Conservation (phyloP, 2,113 vertebrate species). For the Rissa tridactyla region DNA sequence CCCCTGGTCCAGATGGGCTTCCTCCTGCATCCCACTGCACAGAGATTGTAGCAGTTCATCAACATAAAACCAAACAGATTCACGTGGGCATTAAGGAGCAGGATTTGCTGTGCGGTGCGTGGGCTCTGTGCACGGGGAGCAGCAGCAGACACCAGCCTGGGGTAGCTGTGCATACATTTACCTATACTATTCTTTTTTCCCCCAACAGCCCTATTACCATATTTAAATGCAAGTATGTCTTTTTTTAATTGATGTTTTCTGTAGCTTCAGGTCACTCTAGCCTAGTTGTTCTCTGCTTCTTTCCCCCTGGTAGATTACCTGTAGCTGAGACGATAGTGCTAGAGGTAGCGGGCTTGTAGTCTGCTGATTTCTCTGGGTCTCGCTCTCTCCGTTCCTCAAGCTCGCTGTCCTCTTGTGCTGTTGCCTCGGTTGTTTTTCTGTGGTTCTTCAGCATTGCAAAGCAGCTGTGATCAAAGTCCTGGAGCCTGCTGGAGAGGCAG, state of each 20-base stretch:
- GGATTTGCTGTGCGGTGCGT: background rate
- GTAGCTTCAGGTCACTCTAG: slow-evolving; percentile 72
- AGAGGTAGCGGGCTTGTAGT: slow-evolving; percentile 68
- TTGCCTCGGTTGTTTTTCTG: slow-evolving; percentile 8
- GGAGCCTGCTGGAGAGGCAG: background rate
- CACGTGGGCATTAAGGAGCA: accelerated
- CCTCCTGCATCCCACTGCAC: background rate
- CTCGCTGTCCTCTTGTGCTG: background rate
- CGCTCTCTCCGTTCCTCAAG: background rate
- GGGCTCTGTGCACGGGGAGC: background rate
- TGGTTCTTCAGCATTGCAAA: slow-evolving; percentile 30
- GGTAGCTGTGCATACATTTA: slow-evolving; percentile 54
- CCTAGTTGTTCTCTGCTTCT: slow-evolving; percentile 58
- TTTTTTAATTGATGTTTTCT: slow-evolving; percentile 71
- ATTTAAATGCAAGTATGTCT: slow-evolving; percentile 87
- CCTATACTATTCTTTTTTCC: slow-evolving; percentile 66
- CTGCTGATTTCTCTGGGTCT: slow-evolving; percentile 25
- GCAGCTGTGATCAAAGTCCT: slow-evolving; percentile 20
- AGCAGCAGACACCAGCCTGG: background rate
- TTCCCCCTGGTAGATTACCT: slow-evolving; percentile 41
- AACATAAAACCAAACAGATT: background rate
- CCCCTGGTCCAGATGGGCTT: background rate
- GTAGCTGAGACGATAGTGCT: slow-evolving; percentile 67
- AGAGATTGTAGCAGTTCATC: background rate
- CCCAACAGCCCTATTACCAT: slow-evolving; percentile 81